phyloP scores from a whole-genome alignment of 2,113 vertebrate genomes.

The Nothoprocta perdicaria region DNA sequence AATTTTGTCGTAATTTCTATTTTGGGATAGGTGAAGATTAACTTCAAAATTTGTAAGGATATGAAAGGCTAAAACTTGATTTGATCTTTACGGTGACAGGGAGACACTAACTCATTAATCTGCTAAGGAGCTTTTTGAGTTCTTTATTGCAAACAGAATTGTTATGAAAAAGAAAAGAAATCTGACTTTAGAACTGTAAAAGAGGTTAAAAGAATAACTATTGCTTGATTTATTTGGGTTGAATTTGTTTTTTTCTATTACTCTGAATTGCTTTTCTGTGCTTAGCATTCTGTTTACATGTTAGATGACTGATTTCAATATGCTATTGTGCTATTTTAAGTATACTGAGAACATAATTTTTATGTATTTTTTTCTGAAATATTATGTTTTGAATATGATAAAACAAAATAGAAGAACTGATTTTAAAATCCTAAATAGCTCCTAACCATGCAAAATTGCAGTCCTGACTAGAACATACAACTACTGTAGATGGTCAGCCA shows the following conservation, averaged over 20 bases:
- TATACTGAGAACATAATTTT: background rate
- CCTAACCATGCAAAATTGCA: background rate
- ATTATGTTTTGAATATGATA: background rate
- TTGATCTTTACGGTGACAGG: slow-evolving; percentile 32
- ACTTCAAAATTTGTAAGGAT: background rate
- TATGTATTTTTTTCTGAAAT: background rate
- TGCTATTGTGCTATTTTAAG: background rate
- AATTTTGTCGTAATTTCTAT: background rate
- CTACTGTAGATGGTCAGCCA: background rate
- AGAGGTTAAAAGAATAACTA: slow-evolving; percentile 11
- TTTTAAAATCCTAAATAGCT: background rate
- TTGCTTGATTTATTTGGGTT: background rate
- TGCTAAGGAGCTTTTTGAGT: slow-evolving; percentile 9
- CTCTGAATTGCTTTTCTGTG: background rate
- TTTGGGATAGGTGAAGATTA: background rate
- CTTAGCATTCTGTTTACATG: background rate
- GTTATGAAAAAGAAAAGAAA: slow-evolving; percentile 36
- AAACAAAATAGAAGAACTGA: background rate
- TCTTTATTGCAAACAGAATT: background rate
- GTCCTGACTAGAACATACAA: background rate
- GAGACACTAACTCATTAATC: slow-evolving; percentile 27
- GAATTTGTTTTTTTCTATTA: background rate
- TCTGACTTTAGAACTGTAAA: slow-evolving; percentile 3
- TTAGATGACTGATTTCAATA: background rate
- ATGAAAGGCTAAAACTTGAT: slow-evolving; percentile 39